Conservation (phyloP, 2,888 invertebrate genomes). For the Synergus japonicus region DNA sequence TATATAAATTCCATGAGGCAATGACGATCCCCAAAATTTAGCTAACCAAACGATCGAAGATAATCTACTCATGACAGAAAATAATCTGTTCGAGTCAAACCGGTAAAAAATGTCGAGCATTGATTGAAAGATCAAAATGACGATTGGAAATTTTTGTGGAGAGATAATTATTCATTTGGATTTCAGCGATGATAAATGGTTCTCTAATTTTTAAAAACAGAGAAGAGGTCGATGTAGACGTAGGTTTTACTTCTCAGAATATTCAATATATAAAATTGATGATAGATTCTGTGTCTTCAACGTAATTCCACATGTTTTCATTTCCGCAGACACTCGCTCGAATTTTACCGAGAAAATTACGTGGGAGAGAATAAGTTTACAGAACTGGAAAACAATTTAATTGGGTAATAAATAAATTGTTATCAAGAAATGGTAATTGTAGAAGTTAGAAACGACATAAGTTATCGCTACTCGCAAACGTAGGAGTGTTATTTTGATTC, state of each 20-base stretch:
- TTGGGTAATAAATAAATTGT: conserved; percentile 30
- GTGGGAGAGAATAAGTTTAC: neutral
- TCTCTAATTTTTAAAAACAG: conserved; percentile 26
- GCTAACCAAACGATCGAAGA: conserved; percentile 27
- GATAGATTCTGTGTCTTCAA: neutral
- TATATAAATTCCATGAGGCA: conserved; percentile 19
- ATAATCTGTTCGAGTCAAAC: conserved; percentile 35
- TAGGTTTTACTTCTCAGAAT: neutral
- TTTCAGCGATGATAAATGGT: conserved; percentile 34
- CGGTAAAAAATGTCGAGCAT: conserved; percentile 32
- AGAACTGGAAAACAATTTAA: neutral
- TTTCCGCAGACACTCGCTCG: no score
- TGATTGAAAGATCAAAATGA: conserved; percentile 41
- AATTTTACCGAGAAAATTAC: no score
- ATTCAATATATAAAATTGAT: neutral
- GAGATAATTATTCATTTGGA: conserved; percentile 31
- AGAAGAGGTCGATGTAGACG: neutral
- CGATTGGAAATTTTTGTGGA: conserved; percentile 22
- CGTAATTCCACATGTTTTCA: no score
- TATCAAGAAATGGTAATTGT: conserved; percentile 25
- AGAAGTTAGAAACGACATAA: neutral
- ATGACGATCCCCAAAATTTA: conserved; percentile 35
- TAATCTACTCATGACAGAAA: conserved; percentile 38
- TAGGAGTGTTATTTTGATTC: conserved; percentile 33
- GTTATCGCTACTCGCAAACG: conserved; percentile 4